These are phyloP conservation scores for Entomobrya proxima DNA, from an alignment of 2,888 invertebrate species.

Conservation along the genomic window DNA sequence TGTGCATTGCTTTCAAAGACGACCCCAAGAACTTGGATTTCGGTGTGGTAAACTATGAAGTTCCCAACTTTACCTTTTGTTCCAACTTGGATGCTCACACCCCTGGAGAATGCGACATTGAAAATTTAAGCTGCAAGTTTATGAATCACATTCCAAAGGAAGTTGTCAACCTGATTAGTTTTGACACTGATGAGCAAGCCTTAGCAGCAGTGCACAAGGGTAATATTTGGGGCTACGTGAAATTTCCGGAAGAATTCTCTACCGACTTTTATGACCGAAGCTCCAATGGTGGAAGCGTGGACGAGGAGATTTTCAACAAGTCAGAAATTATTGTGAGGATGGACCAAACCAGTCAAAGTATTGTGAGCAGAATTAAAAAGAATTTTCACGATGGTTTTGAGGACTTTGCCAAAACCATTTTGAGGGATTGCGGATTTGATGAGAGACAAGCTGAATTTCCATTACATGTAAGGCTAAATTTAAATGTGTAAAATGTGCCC, in stretches of 20 bases:
- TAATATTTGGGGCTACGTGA: constrained; percentile 33
- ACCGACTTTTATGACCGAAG: constrained; percentile 25
- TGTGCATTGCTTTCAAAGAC: constrained; percentile 44
- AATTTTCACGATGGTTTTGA: constrained; percentile 91
- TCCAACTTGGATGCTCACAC: neutral
- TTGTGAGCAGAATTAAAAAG: constrained; percentile 90
- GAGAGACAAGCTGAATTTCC: constrained; percentile 84
- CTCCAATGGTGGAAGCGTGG: neutral
- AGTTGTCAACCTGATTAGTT: constrained; percentile 7
- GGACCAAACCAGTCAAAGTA: constrained; percentile 80
- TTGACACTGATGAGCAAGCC: constrained; percentile 1
- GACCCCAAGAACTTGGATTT: constrained; percentile 31
- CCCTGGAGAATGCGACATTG: constrained; percentile 33
- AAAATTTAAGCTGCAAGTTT: constrained; percentile 42
- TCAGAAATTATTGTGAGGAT: constrained; percentile 42
- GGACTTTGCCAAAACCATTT: constrained; percentile 86
- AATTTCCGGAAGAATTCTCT: constrained; percentile 25
- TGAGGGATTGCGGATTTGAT: constrained; percentile 86
- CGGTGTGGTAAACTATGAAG: constrained; percentile 28
- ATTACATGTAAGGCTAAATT: constrained; percentile 30
- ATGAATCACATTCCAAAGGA: constrained; percentile 1
- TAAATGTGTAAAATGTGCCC: neutral
- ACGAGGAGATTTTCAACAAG: constrained; percentile 30
- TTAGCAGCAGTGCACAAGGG: neutral
- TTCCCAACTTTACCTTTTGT: neutral